Base-by-base conservation (phyloP, 1,140 invertebrate genomes). In the Bemisia tabaci region DNA sequence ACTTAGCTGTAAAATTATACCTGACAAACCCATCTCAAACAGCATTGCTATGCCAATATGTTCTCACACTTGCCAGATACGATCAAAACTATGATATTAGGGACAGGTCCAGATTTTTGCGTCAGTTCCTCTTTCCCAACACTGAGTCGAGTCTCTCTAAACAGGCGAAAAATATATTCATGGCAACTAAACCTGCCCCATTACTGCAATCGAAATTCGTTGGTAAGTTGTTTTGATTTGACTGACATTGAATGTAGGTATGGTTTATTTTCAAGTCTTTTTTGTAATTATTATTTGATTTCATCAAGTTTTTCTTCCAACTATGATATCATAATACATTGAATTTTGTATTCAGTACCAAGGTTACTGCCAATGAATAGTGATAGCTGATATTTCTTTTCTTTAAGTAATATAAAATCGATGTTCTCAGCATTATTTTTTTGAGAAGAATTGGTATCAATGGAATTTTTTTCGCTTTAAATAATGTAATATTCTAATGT, bases 51-150 rank as follows among this genome's bases (percentile, higher is more conserved):
- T 94, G 93, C 74, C 91, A 94, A 74, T 99, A 99, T 77, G 87
- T 98, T 2, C 90, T 98, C 69, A 94, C 94, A 74, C 80, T 99
- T 72, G 96, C 97, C 0, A 92, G 95, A 72, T 99, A 98, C 76
- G 97, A 99, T 81, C 87, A 90, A 64, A 97, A 95, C 77, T 99
- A 99, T 75, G 97, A 99, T 79, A 95, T 99, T 59, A 81, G 97
- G 58, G 97, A 99, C 80, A 81, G 95, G 1, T 91, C 92, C 1
- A 79, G 96, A 23, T 89, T 97, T 72, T 79, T 98, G 22, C 83
- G 86, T 24, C 86, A 88, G 27, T 89, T 97, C 71, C 84, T 95
- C 2, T 85, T 90, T 72, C 84, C 87, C 12, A 81, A 60, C 24
- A 62, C 62, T 26, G 80, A 72, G 72, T 79, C 76, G 24, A 79